Base-by-base conservation (phyloP, 2,113 vertebrate genomes). In the Myiozetetes cayanensis region DNA sequence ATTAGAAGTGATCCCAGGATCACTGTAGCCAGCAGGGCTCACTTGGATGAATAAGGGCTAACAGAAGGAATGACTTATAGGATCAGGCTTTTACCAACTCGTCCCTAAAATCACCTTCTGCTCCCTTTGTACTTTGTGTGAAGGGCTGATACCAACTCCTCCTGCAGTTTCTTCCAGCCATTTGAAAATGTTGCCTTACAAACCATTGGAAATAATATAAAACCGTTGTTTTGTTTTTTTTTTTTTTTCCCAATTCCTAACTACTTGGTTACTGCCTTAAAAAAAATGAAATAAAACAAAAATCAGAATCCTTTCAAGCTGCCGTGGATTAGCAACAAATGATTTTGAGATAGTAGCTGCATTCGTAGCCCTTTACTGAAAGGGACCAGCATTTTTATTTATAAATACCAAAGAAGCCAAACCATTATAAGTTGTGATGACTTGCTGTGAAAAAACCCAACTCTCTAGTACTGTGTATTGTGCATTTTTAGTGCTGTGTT, bases 111-210 rank as follows among this genome's bases (percentile, higher is more conserved):
- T 9, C 71, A 53, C 68, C 39, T 49, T 33, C 68, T 91, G 77
- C 65, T 76, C 37, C 55, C 31, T 39, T 41, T 10, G 21, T 10
- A 17, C 35, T 61, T 67, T 59, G 21, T 16, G 47, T 12, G 33
- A 90, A 79, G 63, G 80, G 46, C 89, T 44, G 79, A 77, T 74
- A 22, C 46, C 89, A 83, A 2, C 66, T 75, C 61, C 85, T 87
- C 86, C 65, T 78, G 75, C 76, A 81, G 67, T 93, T 94, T 71
- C 44, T 84, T 81, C 44, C 21, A 78, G 41, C 68, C 56, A 17
- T 44, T 74, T 83, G 85, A 86, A 50, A 67, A 78, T 20, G 72
- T 58, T 96, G 95, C 94, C 90, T 97, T 97, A 97, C 5, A 90
- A 92, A 71, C 65, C 41, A 67, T 2, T 61, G 31, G 68, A 68